Evolutionary conservation across 2,888 invertebrate genomes (phyloP), one percentile per base, ranked within the genome.

Genomic region (Siphlonurus alternatus): DNA sequence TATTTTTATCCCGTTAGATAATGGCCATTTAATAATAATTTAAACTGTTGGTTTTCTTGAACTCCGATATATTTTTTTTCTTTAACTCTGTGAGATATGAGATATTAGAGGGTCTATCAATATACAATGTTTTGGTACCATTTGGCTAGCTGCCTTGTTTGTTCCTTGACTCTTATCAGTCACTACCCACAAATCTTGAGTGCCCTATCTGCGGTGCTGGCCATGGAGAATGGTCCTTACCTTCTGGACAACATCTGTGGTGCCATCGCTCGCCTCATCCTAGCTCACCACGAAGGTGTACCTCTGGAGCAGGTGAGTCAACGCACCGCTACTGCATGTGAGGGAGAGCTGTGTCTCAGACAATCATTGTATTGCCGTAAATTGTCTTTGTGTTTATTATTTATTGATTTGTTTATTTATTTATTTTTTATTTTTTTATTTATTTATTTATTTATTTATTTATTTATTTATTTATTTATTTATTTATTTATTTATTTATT

Each of bases 211-310:
- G 75, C 78, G 51, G 80, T 83, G n/a, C 79, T 88, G 63, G 79
- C 77, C 65, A 60, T 53, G 20, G 19, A 38, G 1, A 71, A 73
- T 60, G 89, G 89, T 74, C 76, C 78, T n/a, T 81, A 84, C 70
- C 77, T 80, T 0, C 75, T 86, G 65, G 90, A 90, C 72, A 90
- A 90, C 72, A 84, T 89, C 68, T 86, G 87, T 73, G 89, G 87
- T 62, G 87, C 89, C 38, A 79, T 88, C 63, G 85, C 88, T 24
- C 81, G 88, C 65, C 79, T 90, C 71, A 86, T 90, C 62, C 76
- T 83, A 53, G 80, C 82, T 1, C 86, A 88, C 74, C 75, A 80
- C 59, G 74, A 74, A 64, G 78, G 79, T 68, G 77, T 89, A 66
- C 89, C 89, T 22, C 73, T 89, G 65, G 81, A 81, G n/a, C 84